A percentile compares a stretch with the other conserved stretches of the same genome.
These are phyloP conservation scores for Ammodytes dubius DNA, from an alignment of 2,113 vertebrate genomes.

Conservation along the genomic window DNA sequence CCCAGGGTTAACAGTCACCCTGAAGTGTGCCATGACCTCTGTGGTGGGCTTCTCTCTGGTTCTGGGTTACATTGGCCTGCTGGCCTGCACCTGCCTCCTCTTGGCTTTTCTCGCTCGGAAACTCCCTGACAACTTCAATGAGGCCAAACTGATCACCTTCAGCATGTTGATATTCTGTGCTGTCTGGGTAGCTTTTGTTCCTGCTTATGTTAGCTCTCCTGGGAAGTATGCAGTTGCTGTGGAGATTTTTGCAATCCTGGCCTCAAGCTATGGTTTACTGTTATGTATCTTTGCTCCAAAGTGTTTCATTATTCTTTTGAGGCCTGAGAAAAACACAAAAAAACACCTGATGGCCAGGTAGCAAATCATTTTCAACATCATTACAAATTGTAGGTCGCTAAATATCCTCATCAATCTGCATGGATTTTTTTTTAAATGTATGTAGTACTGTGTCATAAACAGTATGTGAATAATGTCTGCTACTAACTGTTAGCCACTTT, in stretches of 20 bases:
- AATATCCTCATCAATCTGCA: neutral
- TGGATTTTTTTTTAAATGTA: neutral
- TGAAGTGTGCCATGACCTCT: conserved; percentile 81
- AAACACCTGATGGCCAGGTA: conserved; percentile 76
- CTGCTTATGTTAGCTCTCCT: conserved; percentile 82
- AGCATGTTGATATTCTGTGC: conserved; percentile 86
- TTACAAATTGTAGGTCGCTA: neutral
- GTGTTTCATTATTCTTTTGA: conserved; percentile 82
- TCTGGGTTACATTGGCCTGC: conserved; percentile 84
- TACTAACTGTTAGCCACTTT: neutral
- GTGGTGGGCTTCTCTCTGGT: conserved; percentile 80
- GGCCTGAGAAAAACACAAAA: conserved; percentile 79
- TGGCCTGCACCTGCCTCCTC: conserved; percentile 80
- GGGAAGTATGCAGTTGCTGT: conserved; percentile 78
- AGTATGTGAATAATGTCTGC: neutral
- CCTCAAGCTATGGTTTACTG: conserved; percentile 77
- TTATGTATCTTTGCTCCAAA: conserved; percentile 83
- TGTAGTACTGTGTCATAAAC: neutral
- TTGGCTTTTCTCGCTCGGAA: conserved; percentile 84
- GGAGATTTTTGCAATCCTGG: conserved; percentile 83
- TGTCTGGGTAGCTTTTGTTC: conserved; percentile 82
- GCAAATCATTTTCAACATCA: neutral
- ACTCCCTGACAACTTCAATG: conserved; percentile 78
- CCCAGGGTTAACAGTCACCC: conserved; percentile 75
- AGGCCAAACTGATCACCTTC: conserved; percentile 84